A percentile compares a stretch with the other conserved stretches of the same genome.
These are phyloP conservation scores for Sebastes alutus DNA, from an alignment of 2,797 vertebrate genomes.

Conservation along the genomic window DNA sequence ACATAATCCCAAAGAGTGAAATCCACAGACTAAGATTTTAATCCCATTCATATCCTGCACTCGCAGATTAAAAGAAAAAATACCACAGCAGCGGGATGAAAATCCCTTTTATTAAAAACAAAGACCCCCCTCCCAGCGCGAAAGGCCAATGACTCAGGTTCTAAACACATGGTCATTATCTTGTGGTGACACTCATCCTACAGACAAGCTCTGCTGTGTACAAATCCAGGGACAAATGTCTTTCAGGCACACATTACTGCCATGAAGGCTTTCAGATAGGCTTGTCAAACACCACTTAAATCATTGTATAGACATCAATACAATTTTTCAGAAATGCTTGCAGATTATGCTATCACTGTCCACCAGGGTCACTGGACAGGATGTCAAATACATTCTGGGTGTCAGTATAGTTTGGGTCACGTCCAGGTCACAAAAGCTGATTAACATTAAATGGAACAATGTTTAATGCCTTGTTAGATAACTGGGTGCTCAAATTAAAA, in stretches of 20 bases:
- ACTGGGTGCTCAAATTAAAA: neutral
- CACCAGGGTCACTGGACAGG: neutral
- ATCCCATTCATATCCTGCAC: slow-evolving; percentile 85
- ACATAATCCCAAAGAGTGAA: slow-evolving; percentile 87
- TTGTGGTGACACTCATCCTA: slow-evolving; percentile 26
- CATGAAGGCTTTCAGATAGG: slow-evolving; percentile 12
- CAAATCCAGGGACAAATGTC: slow-evolving; percentile 18
- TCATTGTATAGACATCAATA: slow-evolving; percentile 2
- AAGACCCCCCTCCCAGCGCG: slow-evolving; percentile 8
- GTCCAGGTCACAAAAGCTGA: slow-evolving; percentile 11
- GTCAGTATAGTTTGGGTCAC: slow-evolving; percentile 13
- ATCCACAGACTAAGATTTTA: slow-evolving; percentile 90
- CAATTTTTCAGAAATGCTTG: neutral
- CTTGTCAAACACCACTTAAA: slow-evolving; percentile 6
- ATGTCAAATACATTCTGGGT: neutral
- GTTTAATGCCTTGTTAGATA: neutral
- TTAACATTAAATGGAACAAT: neutral
- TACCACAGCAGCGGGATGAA: slow-evolving; percentile 49
- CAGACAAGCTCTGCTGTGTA: slow-evolving; percentile 12
- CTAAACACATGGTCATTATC: slow-evolving; percentile 53
- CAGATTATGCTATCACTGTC: slow-evolving; percentile 13
- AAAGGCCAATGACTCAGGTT: slow-evolving; percentile 44
- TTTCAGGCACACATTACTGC: slow-evolving; percentile 13
- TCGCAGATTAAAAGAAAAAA: slow-evolving; percentile 51
- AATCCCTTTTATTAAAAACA: slow-evolving; percentile 48